Base-by-base conservation (phyloP, 2,888 invertebrate genomes). In the Andrena praecox region DNA sequence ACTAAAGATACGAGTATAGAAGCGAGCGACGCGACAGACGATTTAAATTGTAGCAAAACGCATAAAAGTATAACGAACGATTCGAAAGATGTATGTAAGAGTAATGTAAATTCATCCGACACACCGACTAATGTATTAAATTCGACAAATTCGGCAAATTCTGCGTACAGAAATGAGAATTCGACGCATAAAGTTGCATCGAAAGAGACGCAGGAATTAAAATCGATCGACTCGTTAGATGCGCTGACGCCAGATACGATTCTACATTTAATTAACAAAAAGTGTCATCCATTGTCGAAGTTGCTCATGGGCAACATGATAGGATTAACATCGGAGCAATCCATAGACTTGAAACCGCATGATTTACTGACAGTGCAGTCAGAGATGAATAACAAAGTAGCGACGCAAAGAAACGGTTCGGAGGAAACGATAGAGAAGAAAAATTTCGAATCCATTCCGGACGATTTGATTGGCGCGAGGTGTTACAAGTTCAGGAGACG, bases 241-340 rank as follows among this genome's bases (percentile, higher is more conserved):
- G 87, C 92, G 0, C 35, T 93, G 31, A 90, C 93, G 0, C 92
- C 93, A 0, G 93, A 93, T 66, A 88, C 91, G 66, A 90, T 93
- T 73, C 84, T 93, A n/a, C 91, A 91, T 70, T 85, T 92, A 16
- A 92, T 93, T 52, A 87, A 91, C 1, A 89, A 91, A 33, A 91
- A 91, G 42, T 89, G 84, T 76, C 91, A 93, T 81, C 93, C 93
- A 0, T 85, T 92, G 71, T 93, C 93, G 0, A 91, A 93, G 64
- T 80, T 93, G 60, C 66, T 93, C 31, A 93, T 93, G 56, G 91
- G 91, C 4, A 92, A 92, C 70, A 91, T 93, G 75, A 93, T 93
- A 35, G 93, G 93, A 2, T 76, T 91, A 62, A 88, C 91, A 0
- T 87, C 86, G 0, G 89, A 92, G 24, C 91, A 92, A 80, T 87